A percentile compares a stretch with the other conserved stretches of the same genome.
These are phyloP conservation scores for Gastracanthus pulcherrimus DNA, from an alignment of 2,888 invertebrate genomes.

Conservation along the genomic window DNA sequence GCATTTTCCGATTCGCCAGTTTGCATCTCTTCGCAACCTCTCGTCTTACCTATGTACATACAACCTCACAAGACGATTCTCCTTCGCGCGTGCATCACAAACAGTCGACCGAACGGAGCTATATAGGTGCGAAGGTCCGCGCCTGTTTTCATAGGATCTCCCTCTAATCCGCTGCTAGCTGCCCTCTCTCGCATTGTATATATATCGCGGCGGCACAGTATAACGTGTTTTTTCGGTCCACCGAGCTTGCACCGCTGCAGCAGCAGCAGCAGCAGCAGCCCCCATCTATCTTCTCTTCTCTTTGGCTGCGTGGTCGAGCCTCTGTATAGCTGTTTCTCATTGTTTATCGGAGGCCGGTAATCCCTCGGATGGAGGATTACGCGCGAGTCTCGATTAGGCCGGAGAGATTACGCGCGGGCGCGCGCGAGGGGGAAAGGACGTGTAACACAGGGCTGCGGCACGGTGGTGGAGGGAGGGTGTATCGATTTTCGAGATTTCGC, in stretches of 20 bases:
- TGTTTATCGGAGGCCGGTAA: slow-evolving; percentile 68
- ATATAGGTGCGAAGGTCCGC: neutral
- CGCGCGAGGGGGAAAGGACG: neutral
- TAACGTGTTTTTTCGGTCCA: slow-evolving; percentile 2
- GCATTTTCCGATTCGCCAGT: neutral
- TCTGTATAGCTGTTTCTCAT: slow-evolving; percentile 46
- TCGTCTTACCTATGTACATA: neutral
- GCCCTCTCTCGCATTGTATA: neutral
- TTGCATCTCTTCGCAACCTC: neutral
- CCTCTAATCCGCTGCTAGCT: neutral
- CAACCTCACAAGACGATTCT: neutral
- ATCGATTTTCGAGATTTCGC: slow-evolving; percentile 47
- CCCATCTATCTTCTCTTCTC: neutral
- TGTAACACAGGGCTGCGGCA: neutral
- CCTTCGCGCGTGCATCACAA: too few relatives aligned
- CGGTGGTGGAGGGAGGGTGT: neutral
- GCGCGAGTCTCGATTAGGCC: slow-evolving; percentile 66
- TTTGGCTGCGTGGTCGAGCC: neutral
- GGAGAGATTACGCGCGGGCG: slow-evolving; percentile 61
- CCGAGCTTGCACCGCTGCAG: too few relatives aligned
- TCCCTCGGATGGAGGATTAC: slow-evolving; percentile 66
- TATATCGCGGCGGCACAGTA: neutral
- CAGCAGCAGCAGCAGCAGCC: too few relatives aligned
- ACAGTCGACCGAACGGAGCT: too few relatives aligned
- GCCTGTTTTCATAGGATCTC: slow-evolving; percentile 13